Percentiles rank a stretch among this genome's conserved stretches.
phyloP scores from a whole-genome alignment of 2,113 vertebrate genomes.

The Phocoena phocoena region DNA sequence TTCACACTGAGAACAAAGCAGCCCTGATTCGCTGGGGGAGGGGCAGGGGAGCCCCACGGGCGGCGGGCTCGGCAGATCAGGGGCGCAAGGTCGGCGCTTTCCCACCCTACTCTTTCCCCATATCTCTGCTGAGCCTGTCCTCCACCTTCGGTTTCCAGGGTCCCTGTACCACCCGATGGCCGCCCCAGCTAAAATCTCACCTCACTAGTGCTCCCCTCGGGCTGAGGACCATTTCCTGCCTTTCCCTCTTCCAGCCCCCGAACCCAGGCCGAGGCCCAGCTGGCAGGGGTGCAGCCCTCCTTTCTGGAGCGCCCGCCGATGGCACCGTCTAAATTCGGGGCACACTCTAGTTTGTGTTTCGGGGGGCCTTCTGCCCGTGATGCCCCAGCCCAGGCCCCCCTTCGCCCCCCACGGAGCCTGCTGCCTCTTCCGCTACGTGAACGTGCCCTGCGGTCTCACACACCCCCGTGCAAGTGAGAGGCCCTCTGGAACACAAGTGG shows the following conservation, averaged over 20 bases:
- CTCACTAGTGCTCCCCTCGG: rapidly evolving
- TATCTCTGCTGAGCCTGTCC: background rate
- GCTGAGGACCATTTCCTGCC: background rate
- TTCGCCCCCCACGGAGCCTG: rapidly evolving
- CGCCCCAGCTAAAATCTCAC: background rate
- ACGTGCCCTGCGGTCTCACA: background rate
- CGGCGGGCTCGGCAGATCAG: rapidly evolving
- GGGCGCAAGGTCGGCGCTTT: rapidly evolving
- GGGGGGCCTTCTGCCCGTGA: background rate
- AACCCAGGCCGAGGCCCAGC: rapidly evolving
- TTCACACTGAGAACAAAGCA: background rate
- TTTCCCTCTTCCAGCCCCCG: rapidly evolving
- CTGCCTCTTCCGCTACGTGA: background rate
- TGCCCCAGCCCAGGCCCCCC: rapidly evolving
- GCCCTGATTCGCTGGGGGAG: background rate
- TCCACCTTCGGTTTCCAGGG: background rate
- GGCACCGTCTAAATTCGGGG: rapidly evolving
- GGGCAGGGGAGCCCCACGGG: no score
- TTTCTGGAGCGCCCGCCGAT: background rate
- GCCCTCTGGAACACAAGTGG: background rate
- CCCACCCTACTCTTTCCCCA: background rate
- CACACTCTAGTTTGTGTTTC: no score
- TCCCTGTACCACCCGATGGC: rapidly evolving
- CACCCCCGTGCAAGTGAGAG: background rate
- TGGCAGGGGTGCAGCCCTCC: rapidly evolving